A percentile compares a stretch with the other conserved stretches of the same genome.
Conservation (phyloP, 2,113 vertebrate genomes). For the Mungos mungo region DNA sequence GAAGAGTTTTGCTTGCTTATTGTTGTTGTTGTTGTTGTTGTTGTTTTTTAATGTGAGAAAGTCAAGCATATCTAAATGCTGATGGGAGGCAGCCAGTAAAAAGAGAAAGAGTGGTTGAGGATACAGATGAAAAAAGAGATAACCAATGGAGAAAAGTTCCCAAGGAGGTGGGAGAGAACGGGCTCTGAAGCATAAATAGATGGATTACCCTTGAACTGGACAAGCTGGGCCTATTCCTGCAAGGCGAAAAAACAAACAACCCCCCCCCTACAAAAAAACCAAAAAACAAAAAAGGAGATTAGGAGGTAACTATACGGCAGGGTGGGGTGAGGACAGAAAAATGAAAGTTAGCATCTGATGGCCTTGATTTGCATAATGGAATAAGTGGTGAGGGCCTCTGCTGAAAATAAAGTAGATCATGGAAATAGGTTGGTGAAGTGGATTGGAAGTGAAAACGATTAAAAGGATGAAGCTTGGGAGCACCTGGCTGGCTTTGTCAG, state of each 20-base stretch:
- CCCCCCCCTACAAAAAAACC: neutral
- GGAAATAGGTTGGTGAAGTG: neutral
- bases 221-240: neutral
- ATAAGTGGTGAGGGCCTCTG: neutral
- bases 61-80: neutral
- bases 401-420: neutral
- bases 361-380: neutral
- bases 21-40: neutral
- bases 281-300: neutral
- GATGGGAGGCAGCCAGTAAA: neutral
- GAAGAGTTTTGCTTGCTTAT: neutral
- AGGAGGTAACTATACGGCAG: neutral
- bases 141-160: neutral
- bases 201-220: constrained; percentile 6
- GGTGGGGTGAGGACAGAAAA: neutral
- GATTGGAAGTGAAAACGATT: neutral
- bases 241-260: neutral
- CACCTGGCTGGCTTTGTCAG: too few relatives aligned
- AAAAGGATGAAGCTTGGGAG: neutral
- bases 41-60: constrained; percentile 18
- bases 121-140: neutral
- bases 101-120: neutral
- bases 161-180: neutral
- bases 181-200: neutral
- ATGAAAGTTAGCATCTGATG: constrained; percentile 2